A percentile compares a stretch with the other conserved stretches of the same genome.
Conservation (phyloP, 2,888 invertebrate genomes). For the Oasisia sp. region DNA sequence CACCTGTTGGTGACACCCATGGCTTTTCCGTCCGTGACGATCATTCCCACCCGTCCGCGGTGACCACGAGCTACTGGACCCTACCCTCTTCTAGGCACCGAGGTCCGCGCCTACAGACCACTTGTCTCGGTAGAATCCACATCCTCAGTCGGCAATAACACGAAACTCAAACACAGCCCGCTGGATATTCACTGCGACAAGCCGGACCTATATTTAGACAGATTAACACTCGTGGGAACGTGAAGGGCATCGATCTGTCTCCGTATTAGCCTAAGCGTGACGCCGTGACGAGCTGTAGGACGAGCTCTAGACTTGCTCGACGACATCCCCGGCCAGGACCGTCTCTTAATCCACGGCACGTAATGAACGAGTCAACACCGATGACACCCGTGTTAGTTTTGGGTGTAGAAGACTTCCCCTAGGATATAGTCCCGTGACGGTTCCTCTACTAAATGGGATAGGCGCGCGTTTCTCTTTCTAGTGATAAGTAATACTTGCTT, state of each 20-base stretch:
- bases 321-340: background rate
- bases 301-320: background rate
- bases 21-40: no score
- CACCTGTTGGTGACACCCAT: no score
- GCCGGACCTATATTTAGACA: background rate
- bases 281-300: background rate
- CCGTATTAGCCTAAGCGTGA: background rate
- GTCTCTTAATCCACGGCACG: background rate
- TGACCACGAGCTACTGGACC: no score
- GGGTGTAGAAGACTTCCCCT: no score
- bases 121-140: background rate
- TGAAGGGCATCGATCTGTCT: background rate
- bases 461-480: no score
- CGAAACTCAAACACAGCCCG: background rate
- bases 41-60: no score
- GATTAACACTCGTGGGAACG: constrained; percentile 3
- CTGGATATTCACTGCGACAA: constrained; percentile 12
- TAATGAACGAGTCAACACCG: background rate
- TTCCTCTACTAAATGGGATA: no score
- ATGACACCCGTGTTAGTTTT: background rate
- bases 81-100: background rate
- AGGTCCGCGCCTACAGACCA: background rate
- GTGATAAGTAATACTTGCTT: no score
- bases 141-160: background rate
- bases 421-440: no score